Evolutionary conservation across 2,113 vertebrate species (phyloP).

Genomic region (Halichoeres trimaculatus): DNA sequence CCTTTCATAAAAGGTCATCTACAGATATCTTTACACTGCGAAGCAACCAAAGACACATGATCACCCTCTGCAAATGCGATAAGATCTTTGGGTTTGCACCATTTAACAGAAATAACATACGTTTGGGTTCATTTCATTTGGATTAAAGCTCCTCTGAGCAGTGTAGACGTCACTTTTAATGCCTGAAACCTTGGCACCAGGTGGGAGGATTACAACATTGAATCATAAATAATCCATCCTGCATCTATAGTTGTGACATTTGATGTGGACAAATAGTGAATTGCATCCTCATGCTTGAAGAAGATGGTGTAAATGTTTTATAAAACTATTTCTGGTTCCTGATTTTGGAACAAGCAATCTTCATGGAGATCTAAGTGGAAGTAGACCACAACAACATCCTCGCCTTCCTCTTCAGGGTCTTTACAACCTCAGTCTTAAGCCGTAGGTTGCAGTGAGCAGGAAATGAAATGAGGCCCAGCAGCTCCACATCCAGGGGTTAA

Average conservation of each 20-base stretch:
- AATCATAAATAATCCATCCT: background rate
- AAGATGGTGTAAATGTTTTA: background rate
- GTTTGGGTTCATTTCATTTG: background rate
- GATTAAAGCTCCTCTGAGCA: background rate
- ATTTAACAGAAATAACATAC: background rate
- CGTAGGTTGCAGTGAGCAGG: constrained; percentile 42
- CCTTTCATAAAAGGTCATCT: constrained; percentile 39
- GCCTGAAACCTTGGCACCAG: no score
- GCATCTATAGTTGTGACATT: no score
- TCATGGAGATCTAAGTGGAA: background rate
- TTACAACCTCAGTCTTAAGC: constrained; percentile 22
- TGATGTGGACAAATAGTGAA: background rate
- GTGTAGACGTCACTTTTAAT: no score
- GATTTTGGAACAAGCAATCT: constrained; percentile 8
- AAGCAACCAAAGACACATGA: background rate
- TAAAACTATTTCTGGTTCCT: background rate
- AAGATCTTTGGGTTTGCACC: background rate
- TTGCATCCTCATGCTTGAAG: background rate
- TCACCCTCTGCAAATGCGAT: background rate
- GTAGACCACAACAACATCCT: constrained; percentile 32
- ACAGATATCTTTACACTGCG: constrained; percentile 27
- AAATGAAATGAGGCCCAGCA: constrained; percentile 67
- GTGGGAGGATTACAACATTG: no score
- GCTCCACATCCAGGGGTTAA: constrained; percentile 59
- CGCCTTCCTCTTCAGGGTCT: constrained; percentile 10